Evolutionary conservation across 2,888 invertebrate species (phyloP).

Genomic region (Polyommatus iphigenia): DNA sequence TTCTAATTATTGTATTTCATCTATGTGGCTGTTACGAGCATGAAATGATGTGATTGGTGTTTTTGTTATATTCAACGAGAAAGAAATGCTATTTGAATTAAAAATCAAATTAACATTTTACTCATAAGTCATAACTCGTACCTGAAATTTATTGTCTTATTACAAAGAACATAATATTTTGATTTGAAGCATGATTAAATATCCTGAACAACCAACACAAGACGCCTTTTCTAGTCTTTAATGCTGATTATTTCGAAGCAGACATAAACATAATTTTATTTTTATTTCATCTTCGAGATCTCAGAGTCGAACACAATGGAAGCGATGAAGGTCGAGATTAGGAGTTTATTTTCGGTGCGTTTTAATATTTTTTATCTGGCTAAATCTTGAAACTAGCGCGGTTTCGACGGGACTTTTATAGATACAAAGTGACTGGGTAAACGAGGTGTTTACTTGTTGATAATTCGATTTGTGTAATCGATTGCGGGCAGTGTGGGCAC

Average conservation of each 20-base stretch:
- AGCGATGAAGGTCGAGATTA: not conserved
- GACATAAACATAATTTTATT: not conserved
- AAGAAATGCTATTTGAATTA: not conserved
- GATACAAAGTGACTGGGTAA: not conserved
- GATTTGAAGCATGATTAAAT: too few relatives aligned
- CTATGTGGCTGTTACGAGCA: not conserved
- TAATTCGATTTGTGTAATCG: slow-evolving; percentile 36
- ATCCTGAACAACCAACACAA: not conserved
- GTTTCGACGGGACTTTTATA: not conserved
- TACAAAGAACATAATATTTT: too few relatives aligned
- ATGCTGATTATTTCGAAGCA: not conserved
- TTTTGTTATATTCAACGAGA: too few relatives aligned
- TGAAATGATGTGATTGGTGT: not conserved
- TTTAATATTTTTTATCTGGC: slow-evolving; percentile 1
- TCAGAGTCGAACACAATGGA: not conserved
- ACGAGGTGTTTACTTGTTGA: slow-evolving; percentile 33
- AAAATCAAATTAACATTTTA: not conserved
- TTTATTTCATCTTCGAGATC: not conserved
- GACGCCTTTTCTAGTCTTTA: not conserved
- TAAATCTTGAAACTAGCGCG: not conserved
- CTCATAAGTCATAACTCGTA: not conserved
- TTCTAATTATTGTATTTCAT: slow-evolving; percentile 13
- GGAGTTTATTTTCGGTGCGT: not conserved
- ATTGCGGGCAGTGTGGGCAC: slow-evolving; percentile 41
- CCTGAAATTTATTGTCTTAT: not conserved